Conservation (phyloP, 2,888 invertebrate species). For the Drosophila buzzatii region DNA sequence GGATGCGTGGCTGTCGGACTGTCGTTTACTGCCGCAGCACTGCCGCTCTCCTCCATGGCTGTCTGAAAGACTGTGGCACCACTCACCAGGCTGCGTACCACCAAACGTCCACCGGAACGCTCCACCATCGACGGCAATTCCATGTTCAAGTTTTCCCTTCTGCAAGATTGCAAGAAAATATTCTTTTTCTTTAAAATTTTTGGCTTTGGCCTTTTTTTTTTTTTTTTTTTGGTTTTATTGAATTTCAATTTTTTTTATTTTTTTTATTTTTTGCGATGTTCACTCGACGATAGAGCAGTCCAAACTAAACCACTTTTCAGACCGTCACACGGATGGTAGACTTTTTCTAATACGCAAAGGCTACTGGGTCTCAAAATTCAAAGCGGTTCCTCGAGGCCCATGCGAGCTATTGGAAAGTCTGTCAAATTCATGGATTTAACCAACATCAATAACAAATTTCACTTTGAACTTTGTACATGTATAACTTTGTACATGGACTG, state of each 20-base stretch:
- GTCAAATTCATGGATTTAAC: conserved; percentile 37
- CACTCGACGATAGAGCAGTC: conserved; percentile 25
- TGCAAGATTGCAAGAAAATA: neutral
- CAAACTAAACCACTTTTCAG: conserved; percentile 35
- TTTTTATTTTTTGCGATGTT: conserved; percentile 35
- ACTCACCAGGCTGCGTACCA: conserved; percentile 88
- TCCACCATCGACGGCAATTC: conserved; percentile 89
- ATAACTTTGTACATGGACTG: neutral
- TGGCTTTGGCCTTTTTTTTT: neutral
- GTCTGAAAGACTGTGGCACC: conserved; percentile 86
- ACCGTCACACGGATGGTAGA: conserved; percentile 43
- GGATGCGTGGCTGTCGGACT: conserved; percentile 3
- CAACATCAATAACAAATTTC: conserved; percentile 12
- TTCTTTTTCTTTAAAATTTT: neutral
- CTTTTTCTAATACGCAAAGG: conserved; percentile 44
- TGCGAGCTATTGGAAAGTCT: conserved; percentile 23
- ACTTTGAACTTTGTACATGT: neutral
- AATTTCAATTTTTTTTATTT: neutral
- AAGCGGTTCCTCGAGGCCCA: conserved; percentile 38
- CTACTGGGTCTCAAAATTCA: conserved; percentile 47
- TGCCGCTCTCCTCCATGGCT: neutral
- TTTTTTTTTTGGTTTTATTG: neutral
- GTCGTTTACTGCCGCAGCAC: neutral
- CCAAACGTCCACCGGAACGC: conserved; percentile 87
- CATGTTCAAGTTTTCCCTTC: conserved; percentile 34